Base-by-base conservation (phyloP, 2,888 invertebrate species). In the Pyrocoelia pectoralis region DNA sequence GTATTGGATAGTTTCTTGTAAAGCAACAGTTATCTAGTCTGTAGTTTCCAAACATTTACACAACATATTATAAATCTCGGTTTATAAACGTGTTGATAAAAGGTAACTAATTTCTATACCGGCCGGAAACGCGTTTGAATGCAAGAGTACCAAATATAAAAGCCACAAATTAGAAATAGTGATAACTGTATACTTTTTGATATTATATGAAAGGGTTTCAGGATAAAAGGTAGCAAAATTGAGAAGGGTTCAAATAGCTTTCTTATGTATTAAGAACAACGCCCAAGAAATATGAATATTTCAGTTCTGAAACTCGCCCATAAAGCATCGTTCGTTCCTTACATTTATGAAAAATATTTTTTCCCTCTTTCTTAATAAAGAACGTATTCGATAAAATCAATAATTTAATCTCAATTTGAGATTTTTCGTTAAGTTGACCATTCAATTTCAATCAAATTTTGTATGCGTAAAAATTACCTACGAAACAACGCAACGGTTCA, bases 241-340 rank as follows among this genome's bases (percentile, higher is more conserved):
- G 46, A 17, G 46, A 46, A 46, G 18, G 46, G 46, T 46, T 46
- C 46, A 46, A 46, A 46, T 46, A 17, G 46, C 46, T 46, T 46
- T 46, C 46, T 46, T 46, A 46, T 46, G 46, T 46, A 46, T 46
- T 46, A 46, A 46, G 46, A 18, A 46, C 46, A 46, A 46, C 17
- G 17, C 46, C 46, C 46, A 18, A 18, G 13, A 46, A 46, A 46
- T 46, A 46, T 46, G 18, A 46, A 46, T 46, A 46, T 46, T 46
- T 46, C 18, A 46, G 46, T 46, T 15, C 17, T 46, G 46, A 18
- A 46, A 46, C 17, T 46, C 17, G 17, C 14, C 15, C 17, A 10
- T 46, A 46, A 46, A 46, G 17, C 17, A 46, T 5, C 46, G 18
- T 18, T 12, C 24, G 24, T 33, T 33, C 18, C 17, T 46, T 15